phyloP scores from a whole-genome alignment of 2,113 vertebrate species.

The Oceanites oceanicus region DNA sequence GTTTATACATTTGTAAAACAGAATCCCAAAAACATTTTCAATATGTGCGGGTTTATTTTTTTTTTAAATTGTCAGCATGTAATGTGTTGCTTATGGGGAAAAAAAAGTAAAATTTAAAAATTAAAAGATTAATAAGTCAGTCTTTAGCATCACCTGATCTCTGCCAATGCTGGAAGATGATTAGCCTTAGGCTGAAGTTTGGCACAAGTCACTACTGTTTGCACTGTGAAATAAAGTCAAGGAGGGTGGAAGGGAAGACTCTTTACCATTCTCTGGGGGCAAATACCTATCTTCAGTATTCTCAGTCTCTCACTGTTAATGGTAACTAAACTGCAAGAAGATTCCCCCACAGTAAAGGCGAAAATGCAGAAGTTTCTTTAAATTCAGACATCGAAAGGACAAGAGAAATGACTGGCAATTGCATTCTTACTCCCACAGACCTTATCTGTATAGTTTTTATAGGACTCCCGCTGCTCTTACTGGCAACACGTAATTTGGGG shows the following conservation, averaged over 20 bases:
- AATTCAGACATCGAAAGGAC: background rate
- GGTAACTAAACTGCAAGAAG: background rate
- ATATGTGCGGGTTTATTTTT: background rate
- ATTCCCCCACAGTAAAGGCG: background rate
- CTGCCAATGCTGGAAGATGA: background rate
- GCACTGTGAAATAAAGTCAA: background rate
- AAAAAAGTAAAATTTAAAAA: background rate
- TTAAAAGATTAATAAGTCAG: background rate
- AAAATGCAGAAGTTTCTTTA: background rate
- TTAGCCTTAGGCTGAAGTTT: background rate
- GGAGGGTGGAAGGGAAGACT: background rate
- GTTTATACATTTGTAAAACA: background rate
- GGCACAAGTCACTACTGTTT: background rate
- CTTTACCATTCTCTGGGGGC: no score
- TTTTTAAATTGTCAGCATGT: background rate
- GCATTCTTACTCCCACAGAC: background rate
- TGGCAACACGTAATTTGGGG: background rate
- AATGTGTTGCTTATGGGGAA: background rate
- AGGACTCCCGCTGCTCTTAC: background rate
- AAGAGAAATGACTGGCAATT: background rate
- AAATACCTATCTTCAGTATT: background rate
- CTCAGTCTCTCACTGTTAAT: background rate
- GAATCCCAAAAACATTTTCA: background rate
- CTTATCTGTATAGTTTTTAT: background rate
- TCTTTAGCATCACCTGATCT: background rate